Conservation (phyloP, 2,113 vertebrate species). For the Chrysemys picta region DNA sequence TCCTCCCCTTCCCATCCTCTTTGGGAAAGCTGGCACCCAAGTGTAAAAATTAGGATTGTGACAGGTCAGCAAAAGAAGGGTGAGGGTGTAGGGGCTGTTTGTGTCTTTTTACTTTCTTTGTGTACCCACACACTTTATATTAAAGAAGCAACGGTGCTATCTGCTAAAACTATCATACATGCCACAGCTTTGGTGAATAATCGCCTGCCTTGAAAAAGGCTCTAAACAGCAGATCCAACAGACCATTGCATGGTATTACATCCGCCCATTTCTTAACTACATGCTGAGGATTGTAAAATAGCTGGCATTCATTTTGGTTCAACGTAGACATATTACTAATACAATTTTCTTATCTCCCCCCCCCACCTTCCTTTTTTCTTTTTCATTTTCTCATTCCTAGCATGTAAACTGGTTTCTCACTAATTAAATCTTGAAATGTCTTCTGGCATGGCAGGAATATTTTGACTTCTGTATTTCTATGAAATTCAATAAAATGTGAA, state of each 20-base stretch:
- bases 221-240: background rate
- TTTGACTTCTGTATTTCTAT: background rate
- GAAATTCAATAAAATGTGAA: conserved; percentile 1
- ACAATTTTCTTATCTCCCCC: accelerated
- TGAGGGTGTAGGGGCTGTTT: background rate
- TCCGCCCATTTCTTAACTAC: background rate
- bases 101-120: background rate
- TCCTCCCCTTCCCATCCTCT: background rate
- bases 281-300: background rate
- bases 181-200: background rate
- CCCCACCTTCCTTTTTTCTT: background rate
- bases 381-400: background rate
- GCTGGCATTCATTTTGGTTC: background rate
- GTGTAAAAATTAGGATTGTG: background rate
- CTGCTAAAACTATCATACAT: background rate
- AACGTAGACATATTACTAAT: background rate
- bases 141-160: background rate
- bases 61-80: background rate
- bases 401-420: background rate
- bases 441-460: background rate
- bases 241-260: background rate
- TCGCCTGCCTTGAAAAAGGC: background rate
- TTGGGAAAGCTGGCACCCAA: background rate
- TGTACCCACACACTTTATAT: background rate
- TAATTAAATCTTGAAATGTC: background rate